Percentiles rank a stretch among this genome's conserved stretches.
phyloP scores from a whole-genome alignment of 2,888 invertebrate species.

The Iphiclides podalirius region DNA sequence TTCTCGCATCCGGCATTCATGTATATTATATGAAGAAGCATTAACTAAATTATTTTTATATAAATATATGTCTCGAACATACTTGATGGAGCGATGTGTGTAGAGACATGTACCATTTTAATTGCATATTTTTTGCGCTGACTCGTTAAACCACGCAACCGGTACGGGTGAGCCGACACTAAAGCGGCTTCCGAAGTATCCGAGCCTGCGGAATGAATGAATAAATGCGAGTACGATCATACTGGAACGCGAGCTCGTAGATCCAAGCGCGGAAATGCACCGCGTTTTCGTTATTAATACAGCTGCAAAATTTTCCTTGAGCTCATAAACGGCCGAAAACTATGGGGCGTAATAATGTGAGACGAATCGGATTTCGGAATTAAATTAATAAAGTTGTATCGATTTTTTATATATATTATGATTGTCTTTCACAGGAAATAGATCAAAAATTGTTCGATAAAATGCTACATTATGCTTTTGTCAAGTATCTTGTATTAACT shows the following conservation, averaged over 20 bases:
- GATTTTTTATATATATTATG: no score
- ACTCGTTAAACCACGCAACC: slow-evolving; percentile 6
- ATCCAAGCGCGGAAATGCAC: slow-evolving; percentile 22
- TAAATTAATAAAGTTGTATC: background rate
- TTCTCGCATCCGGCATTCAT: no score
- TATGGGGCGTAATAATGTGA: background rate
- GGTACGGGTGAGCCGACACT: slow-evolving; percentile 6
- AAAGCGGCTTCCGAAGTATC: slow-evolving; percentile 3
- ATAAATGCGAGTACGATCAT: slow-evolving; percentile 20
- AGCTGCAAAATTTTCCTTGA: slow-evolving; percentile 6
- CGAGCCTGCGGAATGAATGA: slow-evolving; percentile 7
- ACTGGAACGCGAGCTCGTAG: slow-evolving; percentile 15
- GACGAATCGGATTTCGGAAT: background rate
- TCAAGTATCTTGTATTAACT: no score
- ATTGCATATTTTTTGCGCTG: slow-evolving; percentile 9
- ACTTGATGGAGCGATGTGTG: background rate
- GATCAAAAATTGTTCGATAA: no score
- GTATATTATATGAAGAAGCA: no score
- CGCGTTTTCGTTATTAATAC: slow-evolving; percentile 20
- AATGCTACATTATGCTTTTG: no score
- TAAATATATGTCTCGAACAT: no score
- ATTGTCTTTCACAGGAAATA: no score
- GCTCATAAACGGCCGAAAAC: background rate
- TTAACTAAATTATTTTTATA: no score
- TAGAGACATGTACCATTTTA: slow-evolving; percentile 1